Evolutionary conservation across 2,888 invertebrate genomes (phyloP).

Genomic region (Cataglyphis albicans): DNA sequence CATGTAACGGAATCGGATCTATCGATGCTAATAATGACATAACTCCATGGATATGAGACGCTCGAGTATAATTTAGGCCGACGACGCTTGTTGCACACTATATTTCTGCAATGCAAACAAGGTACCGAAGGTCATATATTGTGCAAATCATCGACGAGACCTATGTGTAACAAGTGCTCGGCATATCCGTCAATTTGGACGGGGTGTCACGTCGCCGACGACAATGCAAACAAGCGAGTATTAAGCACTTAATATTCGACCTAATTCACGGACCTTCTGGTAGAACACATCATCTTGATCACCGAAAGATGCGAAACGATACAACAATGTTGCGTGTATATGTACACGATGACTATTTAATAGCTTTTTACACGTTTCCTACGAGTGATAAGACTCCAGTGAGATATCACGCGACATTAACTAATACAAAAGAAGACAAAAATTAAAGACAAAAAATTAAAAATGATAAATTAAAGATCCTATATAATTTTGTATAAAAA

Average conservation of each 20-base stretch:
- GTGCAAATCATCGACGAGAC: neutral
- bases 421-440: no score
- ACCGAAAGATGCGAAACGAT: neutral
- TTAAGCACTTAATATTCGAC: slow-evolving; percentile 44
- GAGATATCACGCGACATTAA: neutral
- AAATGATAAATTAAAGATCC: neutral
- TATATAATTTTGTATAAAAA: neutral
- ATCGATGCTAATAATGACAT: slow-evolving; percentile 22
- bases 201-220: slow-evolving; percentile 8
- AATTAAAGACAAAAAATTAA: neutral
- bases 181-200: slow-evolving; percentile 21
- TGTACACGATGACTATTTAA: neutral
- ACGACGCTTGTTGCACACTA: neutral
- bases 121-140: neutral
- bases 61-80: neutral
- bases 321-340: neutral
- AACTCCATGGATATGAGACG: slow-evolving; percentile 4
- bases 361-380: neutral
- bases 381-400: neutral
- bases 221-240: slow-evolving; percentile 29
- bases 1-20: neutral
- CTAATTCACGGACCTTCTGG: slow-evolving; percentile 26
- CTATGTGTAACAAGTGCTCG: neutral
- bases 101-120: slow-evolving; percentile 4
- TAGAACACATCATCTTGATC: slow-evolving; percentile 26